Percentiles rank a stretch among this genome's conserved stretches.
Evolutionary conservation across 2,888 invertebrate genomes (phyloP).

Genomic region (Lacanobia wlatinum): DNA sequence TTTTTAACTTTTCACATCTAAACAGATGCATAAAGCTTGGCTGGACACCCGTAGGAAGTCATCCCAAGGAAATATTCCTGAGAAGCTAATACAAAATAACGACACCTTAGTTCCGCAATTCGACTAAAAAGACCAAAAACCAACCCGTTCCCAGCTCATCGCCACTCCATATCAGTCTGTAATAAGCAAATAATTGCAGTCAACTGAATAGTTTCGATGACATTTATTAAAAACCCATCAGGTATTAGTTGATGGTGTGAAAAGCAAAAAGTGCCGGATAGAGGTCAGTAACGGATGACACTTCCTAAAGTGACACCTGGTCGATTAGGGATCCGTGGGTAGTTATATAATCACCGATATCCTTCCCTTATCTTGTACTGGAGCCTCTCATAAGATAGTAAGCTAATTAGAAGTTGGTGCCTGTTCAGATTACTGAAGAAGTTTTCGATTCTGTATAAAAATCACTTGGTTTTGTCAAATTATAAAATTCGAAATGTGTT

Average conservation of each 20-base stretch:
- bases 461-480: too few relatives aligned
- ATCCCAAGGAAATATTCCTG: too few relatives aligned
- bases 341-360: neutral
- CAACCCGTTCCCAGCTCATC: conserved; percentile 59
- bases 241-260: conserved; percentile 70
- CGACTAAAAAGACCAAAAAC: conserved; percentile 34
- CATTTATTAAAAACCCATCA: conserved; percentile 77
- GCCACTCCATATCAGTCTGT: conserved; percentile 58
- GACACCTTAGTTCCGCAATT: conserved; percentile 12
- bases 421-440: too few relatives aligned
- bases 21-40: too few relatives aligned
- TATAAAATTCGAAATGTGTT: too few relatives aligned
- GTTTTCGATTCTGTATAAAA: too few relatives aligned
- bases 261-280: conserved; percentile 70
- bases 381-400: too few relatives aligned
- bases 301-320: conserved; percentile 76
- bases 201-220: conserved; percentile 47
- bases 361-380: too few relatives aligned
- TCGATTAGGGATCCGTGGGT: conserved; percentile 62
- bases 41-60: too few relatives aligned
- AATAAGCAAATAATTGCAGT: conserved; percentile 62
- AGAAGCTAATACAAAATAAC: conserved; percentile 4
- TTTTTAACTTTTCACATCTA: too few relatives aligned
- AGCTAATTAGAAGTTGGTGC: too few relatives aligned
- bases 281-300: conserved; percentile 74